Percentiles rank a stretch among this genome's conserved stretches.
Conservation (phyloP, 2,113 vertebrate species). For the Tachycineta bicolor region DNA sequence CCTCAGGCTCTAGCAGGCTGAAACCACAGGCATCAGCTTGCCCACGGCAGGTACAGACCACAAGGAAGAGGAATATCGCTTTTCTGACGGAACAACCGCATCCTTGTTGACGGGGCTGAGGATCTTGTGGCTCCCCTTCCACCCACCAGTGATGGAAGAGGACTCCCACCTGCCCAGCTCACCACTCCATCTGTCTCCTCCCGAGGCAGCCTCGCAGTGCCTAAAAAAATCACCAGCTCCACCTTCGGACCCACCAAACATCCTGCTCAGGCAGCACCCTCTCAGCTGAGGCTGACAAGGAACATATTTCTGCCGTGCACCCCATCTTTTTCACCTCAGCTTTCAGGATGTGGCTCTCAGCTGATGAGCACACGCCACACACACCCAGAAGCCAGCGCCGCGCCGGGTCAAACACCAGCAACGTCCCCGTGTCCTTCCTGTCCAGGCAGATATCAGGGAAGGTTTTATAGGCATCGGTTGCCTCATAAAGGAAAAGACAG, state of each 20-base stretch:
- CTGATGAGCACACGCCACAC: background rate
- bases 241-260: background rate
- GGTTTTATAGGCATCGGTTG: background rate
- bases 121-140: background rate
- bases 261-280: background rate
- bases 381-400: rapidly evolving
- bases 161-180: background rate
- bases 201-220: background rate
- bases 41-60: background rate
- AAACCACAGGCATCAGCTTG: background rate
- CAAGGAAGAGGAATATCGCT: background rate
- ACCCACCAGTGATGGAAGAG: background rate
- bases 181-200: background rate
- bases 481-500: background rate
- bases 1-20: background rate
- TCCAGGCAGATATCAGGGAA: background rate
- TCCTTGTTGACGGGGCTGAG: background rate
- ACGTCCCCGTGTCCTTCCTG: background rate
- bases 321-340: background rate
- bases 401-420: background rate
- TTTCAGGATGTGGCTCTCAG: background rate
- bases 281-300: background rate
- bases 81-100: background rate
- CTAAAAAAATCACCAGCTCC: background rate
- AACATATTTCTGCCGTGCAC: background rate